Evolutionary conservation across 2,113 vertebrate genomes (phyloP), one percentile per base, ranked within the genome.

Genomic region (Ascaphus truei): DNA sequence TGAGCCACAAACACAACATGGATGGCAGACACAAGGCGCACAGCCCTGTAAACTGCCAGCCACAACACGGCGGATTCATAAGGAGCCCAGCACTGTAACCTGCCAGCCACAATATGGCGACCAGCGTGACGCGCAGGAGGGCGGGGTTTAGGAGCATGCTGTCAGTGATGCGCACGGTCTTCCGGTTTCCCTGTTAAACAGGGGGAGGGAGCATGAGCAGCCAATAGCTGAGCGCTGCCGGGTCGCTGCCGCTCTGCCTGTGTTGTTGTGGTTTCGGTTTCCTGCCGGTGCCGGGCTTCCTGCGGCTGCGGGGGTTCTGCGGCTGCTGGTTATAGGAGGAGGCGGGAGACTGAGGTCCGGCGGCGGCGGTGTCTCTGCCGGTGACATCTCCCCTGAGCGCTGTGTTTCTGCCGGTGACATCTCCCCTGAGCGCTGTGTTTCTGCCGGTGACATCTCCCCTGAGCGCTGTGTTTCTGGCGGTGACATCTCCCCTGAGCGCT

Each of bases 241-340:
- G 63, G 63, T 41, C 36, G 29, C 6, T n/a, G 1, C 15, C 4
- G 13, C 20, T 47, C 3, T 15, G 4, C 8, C n/a, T 16, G 37
- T 45, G 37, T 66, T 45, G 6, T 47, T 0, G 39, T 4, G 76
- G 50, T 53, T 43, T 13, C 1, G 23, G 62, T 47, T 3, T 13
- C 1, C 1, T 15, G 22, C 1, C 1, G 34, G 8, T 9, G 39
- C 33, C 0, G 0, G 1, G 2, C 9, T 22, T 0, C 3, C n/a
- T n/a, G n/a, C n/a, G n/a, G 3, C 65, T 78, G 77, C 76, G 68
- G 73, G 18, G 1, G n/a, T 2, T 1, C 2, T 1, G 0, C 0
- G 1, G 25, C 5, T 1, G 20, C 27, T 26, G 37, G 74, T 68
- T 30, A 73, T 68, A 27, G 51, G 62, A 55, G 76, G 78, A 80